Percentiles rank a stretch among this genome's conserved stretches.
Evolutionary conservation across 1,140 invertebrate genomes (phyloP).

Genomic region (Pseudomyrmex dendroicus): DNA sequence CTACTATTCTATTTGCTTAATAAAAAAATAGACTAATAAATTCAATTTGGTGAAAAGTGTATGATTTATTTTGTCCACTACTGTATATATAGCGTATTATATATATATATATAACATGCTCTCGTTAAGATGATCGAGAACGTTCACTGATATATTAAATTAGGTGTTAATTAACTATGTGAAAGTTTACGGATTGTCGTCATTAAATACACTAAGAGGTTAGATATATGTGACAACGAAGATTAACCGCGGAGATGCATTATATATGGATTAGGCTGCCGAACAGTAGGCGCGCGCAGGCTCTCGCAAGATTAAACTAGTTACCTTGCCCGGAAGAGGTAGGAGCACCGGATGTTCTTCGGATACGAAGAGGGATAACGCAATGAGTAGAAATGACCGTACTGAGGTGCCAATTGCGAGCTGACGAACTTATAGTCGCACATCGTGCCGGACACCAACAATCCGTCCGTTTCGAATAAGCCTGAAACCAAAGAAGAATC

Average conservation of each 20-base stretch:
- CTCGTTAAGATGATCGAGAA: neutral
- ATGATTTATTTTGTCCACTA: too few species aligned
- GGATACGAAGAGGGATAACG: constrained; percentile 94
- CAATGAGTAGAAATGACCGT: constrained; percentile 93
- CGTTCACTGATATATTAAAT: constrained; percentile 2
- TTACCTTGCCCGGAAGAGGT: constrained; percentile 92
- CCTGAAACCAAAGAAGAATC: constrained; percentile 86
- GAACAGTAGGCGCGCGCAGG: constrained; percentile 52
- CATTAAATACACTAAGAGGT: constrained; percentile 49
- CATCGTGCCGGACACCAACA: constrained; percentile 88
- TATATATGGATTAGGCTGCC: constrained; percentile 70
- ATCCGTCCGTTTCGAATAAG: constrained; percentile 90
- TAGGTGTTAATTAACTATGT: constrained; percentile 63
- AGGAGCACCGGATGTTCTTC: constrained; percentile 91
- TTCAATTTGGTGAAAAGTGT: too few species aligned
- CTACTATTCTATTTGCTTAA: too few species aligned
- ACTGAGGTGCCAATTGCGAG: constrained; percentile 87
- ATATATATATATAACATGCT: neutral
- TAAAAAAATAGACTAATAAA: too few species aligned
- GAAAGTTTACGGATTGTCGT: constrained; percentile 53
- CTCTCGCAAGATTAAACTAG: constrained; percentile 67
- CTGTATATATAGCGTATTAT: too few species aligned
- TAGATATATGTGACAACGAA: constrained; percentile 58
- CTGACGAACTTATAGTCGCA: constrained; percentile 93
- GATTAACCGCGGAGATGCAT: constrained; percentile 68